Base-by-base conservation (phyloP, 2,113 vertebrate species). In the Uropsilus gracilis region DNA sequence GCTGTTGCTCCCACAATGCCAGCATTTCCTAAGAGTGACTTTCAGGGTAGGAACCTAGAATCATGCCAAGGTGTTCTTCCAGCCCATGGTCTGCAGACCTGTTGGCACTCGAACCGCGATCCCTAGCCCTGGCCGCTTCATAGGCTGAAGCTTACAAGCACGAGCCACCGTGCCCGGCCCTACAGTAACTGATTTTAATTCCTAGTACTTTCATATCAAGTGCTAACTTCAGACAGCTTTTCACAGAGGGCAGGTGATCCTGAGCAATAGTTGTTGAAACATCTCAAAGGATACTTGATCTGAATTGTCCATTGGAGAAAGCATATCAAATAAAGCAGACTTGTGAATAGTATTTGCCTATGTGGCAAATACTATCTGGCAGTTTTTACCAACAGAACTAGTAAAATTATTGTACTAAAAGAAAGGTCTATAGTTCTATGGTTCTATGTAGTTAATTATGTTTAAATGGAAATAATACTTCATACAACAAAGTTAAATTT, bases 401-500 rank as follows among this genome's bases (percentile, higher is more conserved):
- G 48, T 69, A 11, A 63, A 44, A 89, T 86, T 34, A 89, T 71
- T 55, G 42, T 72, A 32, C 53, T 92, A 28, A 91, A 78, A 44
- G 22, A 64, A 83, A 85, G 44, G 57, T 57, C 32, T 59, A 6
- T 57, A 66, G 64, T 88, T 87, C 50, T 84, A 8, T 63, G 55
- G n/a, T 63, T 80, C 28, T 53, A 80, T 71, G 37, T 66, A n/a
- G 55, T 48, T 93, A 69, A 80, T 89, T 34, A 78, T 55, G 50
- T 73, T 73, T 44, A 26, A 80, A 48, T 77, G 83, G 64, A 86
- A 91, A 78, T 63, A 93, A 14, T 22, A 59, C 48, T 73, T 85
- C 39, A 78, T 22, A 77, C 28, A 92, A 37, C 18, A 59, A 90
- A 86, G 72, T 75, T 90, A 20, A 94, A 66, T 59, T 90, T 93